These are phyloP conservation scores for Synanthedon myopaeformis DNA, from an alignment of 2,888 invertebrate genomes.

Conservation along the genomic window DNA sequence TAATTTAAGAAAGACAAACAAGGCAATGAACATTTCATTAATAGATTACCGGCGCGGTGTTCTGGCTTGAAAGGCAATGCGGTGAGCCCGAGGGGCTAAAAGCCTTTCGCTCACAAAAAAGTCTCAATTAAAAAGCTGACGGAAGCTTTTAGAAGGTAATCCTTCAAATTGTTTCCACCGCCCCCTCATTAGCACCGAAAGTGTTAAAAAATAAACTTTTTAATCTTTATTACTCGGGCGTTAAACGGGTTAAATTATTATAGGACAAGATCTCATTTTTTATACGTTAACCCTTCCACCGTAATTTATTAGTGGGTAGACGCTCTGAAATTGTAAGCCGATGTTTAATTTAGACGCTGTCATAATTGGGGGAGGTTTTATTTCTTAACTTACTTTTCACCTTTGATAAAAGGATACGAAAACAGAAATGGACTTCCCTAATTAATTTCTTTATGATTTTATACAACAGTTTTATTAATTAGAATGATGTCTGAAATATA, in stretches of 20 bases:
- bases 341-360: slow-evolving; percentile 47
- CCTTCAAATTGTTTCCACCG: slow-evolving; percentile 71
- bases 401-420: background rate
- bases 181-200: slow-evolving; percentile 70
- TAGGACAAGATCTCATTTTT: slow-evolving; percentile 60
- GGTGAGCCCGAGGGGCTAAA: slow-evolving; percentile 57
- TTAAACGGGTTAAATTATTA: slow-evolving; percentile 69
- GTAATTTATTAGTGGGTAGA: slow-evolving; percentile 54
- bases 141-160: slow-evolving; percentile 72
- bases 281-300: slow-evolving; percentile 53
- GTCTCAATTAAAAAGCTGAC: slow-evolving; percentile 71
- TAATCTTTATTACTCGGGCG: slow-evolving; percentile 68
- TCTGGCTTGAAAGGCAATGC: slow-evolving; percentile 43
- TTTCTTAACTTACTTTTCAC: slow-evolving; percentile 16
- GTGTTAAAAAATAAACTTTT: slow-evolving; percentile 71
- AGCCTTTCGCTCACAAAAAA: slow-evolving; percentile 66
- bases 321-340: slow-evolving; percentile 48
- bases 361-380: slow-evolving; percentile 47
- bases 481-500: no score
- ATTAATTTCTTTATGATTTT: background rate
- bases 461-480: background rate
- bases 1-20: background rate
- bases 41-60: slow-evolving; percentile 60
- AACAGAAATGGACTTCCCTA: background rate
- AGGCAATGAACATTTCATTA: slow-evolving; percentile 47